Conservation (phyloP, 2,888 invertebrate genomes). For the Balanococcus diminutus region DNA sequence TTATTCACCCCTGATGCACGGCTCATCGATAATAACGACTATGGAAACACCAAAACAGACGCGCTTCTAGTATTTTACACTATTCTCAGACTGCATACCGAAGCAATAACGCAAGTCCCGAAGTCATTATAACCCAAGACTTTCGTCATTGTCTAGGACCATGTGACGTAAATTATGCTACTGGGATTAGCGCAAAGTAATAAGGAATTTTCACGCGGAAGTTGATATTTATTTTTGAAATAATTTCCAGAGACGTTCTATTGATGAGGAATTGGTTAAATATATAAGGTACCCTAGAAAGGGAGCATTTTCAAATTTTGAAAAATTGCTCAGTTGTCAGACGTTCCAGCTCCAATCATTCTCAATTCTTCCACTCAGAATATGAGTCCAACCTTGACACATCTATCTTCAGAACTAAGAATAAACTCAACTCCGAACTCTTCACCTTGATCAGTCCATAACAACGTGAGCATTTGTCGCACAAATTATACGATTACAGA, state of each 20-base stretch:
- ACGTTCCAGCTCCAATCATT: too few relatives aligned
- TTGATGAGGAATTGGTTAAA: not conserved
- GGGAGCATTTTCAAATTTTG: not conserved
- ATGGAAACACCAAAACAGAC: not conserved
- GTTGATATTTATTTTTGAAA: not conserved
- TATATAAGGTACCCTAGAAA: not conserved
- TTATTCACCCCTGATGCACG: not conserved
- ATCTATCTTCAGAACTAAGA: not conserved
- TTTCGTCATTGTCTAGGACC: not conserved
- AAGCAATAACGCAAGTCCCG: not conserved
- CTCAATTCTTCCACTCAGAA: not conserved
- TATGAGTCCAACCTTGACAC: not conserved
- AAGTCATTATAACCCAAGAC: not conserved
- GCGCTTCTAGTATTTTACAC: not conserved
- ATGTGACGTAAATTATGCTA: not conserved
- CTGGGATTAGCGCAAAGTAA: not conserved
- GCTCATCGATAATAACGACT: not conserved
- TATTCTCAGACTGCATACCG: not conserved
- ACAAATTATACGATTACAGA: not conserved
- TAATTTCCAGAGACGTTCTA: not conserved
- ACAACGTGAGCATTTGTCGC: not conserved
- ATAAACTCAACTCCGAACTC: not conserved
- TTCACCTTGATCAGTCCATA: not conserved
- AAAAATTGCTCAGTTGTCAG: too few relatives aligned
- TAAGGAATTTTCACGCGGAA: not conserved